phyloP scores from a whole-genome alignment of 2,888 invertebrate species.

The Ephialtes manifestator region DNA sequence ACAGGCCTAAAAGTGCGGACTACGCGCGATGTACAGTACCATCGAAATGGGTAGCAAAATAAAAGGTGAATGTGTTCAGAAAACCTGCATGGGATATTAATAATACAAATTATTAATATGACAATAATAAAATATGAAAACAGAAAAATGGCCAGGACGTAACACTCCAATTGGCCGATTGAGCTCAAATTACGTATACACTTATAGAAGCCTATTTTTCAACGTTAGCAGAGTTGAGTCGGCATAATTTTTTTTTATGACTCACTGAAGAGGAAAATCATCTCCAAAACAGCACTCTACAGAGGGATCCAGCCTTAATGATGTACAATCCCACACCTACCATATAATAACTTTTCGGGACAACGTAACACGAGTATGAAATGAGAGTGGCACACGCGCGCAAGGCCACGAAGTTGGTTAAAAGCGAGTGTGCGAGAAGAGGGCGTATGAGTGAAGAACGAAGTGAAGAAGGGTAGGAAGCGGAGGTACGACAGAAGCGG shows the following conservation, averaged over 20 bases:
- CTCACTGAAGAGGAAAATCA: background rate
- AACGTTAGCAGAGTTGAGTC: background rate
- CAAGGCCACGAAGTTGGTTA: conserved; percentile 8
- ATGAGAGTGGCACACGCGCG: background rate
- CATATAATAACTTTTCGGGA: background rate
- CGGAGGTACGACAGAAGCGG: conserved; percentile 7
- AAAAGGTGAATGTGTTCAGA: too few relatives aligned
- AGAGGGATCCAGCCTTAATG: background rate
- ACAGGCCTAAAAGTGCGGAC: too few relatives aligned
- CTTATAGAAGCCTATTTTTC: too few relatives aligned
- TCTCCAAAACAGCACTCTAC: background rate
- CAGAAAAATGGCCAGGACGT: too few relatives aligned
- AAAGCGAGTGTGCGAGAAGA: background rate
- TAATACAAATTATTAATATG: too few relatives aligned
- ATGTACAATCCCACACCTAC: background rate
- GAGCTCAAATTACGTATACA: too few relatives aligned
- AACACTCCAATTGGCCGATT: too few relatives aligned
- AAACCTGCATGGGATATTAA: too few relatives aligned
- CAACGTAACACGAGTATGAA: background rate
- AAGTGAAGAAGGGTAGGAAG: conserved; percentile 6
- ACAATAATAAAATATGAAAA: too few relatives aligned
- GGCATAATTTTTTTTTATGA: background rate
- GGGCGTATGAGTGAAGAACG: background rate
- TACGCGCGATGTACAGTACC: too few relatives aligned
- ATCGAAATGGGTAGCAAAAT: too few relatives aligned